Evolutionary conservation across 2,113 vertebrate genomes (phyloP).

Genomic region (Neolamprologus longior): DNA sequence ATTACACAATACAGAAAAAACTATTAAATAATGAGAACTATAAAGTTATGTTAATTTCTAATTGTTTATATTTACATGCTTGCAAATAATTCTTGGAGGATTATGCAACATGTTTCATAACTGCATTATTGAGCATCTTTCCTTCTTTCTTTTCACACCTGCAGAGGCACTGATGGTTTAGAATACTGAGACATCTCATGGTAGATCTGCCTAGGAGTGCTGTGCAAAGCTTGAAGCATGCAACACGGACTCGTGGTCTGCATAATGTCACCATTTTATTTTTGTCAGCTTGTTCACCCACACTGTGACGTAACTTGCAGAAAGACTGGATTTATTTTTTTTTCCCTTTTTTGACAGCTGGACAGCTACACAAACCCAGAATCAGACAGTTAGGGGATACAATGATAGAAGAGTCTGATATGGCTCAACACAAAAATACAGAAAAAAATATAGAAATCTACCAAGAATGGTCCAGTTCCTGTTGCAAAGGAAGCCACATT

Average conservation of each 20-base stretch:
- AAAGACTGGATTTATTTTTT: not conserved
- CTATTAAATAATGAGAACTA: not conserved
- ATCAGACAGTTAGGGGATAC: not conserved
- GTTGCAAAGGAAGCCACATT: not conserved
- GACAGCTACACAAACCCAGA: not conserved
- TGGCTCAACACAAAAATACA: not conserved
- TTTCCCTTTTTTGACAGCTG: not conserved
- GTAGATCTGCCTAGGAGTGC: not conserved
- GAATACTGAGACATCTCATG: not conserved
- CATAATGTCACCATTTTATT: conserved; percentile 3
- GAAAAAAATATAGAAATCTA: not conserved
- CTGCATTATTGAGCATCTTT: not conserved
- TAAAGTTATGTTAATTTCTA: not conserved
- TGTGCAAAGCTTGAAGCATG: not conserved
- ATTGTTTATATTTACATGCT: not conserved
- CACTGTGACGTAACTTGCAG: not conserved
- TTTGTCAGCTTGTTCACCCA: not conserved
- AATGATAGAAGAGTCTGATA: not conserved
- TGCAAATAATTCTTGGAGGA: not conserved
- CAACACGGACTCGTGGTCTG: not conserved
- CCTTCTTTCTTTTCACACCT: not conserved
- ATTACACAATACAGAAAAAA: not conserved
- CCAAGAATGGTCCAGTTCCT: not conserved
- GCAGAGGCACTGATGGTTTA: not conserved
- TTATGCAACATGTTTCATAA: not conserved